A percentile compares a stretch with the other conserved stretches of the same genome.
phyloP scores from a whole-genome alignment of 2,797 vertebrate species.

The Otolemur crassicaudatus region DNA sequence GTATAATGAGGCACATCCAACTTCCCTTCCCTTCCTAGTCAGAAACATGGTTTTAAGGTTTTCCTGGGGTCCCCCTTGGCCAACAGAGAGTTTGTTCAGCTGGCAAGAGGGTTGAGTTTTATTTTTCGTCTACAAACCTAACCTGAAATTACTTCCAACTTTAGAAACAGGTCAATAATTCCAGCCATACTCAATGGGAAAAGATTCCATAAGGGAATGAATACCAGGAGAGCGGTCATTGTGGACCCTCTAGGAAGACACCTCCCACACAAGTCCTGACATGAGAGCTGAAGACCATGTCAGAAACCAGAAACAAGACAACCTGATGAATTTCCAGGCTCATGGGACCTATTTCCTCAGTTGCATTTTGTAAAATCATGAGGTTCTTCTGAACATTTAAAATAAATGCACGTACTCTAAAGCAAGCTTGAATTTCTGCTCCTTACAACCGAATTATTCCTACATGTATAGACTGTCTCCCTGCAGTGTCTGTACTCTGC shows the following conservation, averaged over 20 bases:
- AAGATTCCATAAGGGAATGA: background rate
- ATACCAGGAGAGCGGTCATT: background rate
- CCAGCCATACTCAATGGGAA: background rate
- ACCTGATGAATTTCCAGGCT: constrained; percentile 1
- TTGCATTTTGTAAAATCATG: background rate
- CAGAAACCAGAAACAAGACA: background rate
- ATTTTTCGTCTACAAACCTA: background rate
- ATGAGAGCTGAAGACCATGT: background rate
- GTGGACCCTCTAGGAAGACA: background rate
- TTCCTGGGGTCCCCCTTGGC: background rate
- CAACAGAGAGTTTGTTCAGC: background rate
- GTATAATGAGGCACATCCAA: background rate
- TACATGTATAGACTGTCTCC: background rate
- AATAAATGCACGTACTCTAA: constrained; percentile 27
- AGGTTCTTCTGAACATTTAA: constrained; percentile 36
- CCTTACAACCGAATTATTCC: constrained; percentile 10
- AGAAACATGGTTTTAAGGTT: background rate
- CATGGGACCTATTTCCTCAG: background rate
- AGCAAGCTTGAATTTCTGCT: constrained; percentile 14
- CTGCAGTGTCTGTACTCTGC: background rate
- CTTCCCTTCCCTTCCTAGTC: background rate
- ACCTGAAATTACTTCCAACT: background rate
- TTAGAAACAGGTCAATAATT: background rate
- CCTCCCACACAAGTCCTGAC: background rate
- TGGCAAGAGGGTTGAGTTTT: background rate